Evolutionary conservation across 2,113 vertebrate genomes (phyloP), one percentile per base, ranked within the genome.

Genomic region (Pteruthius melanotis): DNA sequence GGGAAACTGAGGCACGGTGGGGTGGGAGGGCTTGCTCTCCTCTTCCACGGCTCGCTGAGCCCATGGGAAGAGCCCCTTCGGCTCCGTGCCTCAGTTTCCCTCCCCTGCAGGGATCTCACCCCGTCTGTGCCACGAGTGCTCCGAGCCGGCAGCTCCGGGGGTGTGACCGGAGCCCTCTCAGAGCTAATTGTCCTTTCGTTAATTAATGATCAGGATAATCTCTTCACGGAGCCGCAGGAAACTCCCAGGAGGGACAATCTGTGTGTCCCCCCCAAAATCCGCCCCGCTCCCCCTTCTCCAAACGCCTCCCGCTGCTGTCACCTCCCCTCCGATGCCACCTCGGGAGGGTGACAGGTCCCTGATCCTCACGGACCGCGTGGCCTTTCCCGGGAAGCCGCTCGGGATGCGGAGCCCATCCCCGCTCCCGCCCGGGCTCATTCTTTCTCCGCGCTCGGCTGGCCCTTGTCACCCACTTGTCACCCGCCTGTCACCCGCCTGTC

Each of bases 61-160:
- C 68, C 45, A 37, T n/a, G 24, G 59, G 53, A 64, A 33, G 44
- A 8, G 45, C 14, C 11, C 26, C 10, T 63, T 40, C 11, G 20
- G 9, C 49, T 33, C 45, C 0, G 8, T 71, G 66, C 76, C 88
- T 91, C 93, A 56, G n/a, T 66, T 96, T 91, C 84, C 61, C 70
- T 72, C 37, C 15, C 50, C 12, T 20, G 3, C 1, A 1, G 39
- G 40, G 21, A 3, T 5, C 39, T 49, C 35, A 35, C 3, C 11
- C 31, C 11, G 10, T 53, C 70, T 39, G 11, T 44, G 42, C 33
- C 47, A 12, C 0, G 1, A n/a, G 22, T 0, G 1, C 37, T 10
- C 21, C 3, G 59, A 87, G 31, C 17, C 17, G 17, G 42, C 42
- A 17, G 42, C 17, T 47, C 15, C 53, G 21, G 10, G 50, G n/a